Base-by-base conservation (phyloP, 2,113 vertebrate genomes). In the Prietella phreatophila region DNA sequence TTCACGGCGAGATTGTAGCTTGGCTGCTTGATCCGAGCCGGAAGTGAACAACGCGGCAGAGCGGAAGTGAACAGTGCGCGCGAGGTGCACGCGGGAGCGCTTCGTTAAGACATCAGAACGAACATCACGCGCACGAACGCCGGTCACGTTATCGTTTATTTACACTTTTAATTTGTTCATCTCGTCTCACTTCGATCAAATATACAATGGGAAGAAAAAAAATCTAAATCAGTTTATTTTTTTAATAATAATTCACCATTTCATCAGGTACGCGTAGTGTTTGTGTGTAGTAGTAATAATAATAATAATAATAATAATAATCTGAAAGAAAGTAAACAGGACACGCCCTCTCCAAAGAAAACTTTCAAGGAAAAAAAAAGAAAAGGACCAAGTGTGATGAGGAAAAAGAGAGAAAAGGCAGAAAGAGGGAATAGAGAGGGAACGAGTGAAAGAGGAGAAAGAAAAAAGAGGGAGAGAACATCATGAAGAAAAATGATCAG, bases 21-120 rank as follows among this genome's bases (percentile, higher is more conserved):
- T 20, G 33, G 56, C 33, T 82, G 80, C 56, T 82, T 61, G 36
- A 82, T 82, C 80, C 56, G 56, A 82, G 56, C 80, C 80, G 80
- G 80, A 82, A 82, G 56, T 82, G 56, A 82, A 61, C 80, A 15
- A 3, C 10, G 56, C 56, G 11, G 25, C 33, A 60, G 56, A 82
- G 33, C 80, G 80, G 80, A 82, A 82, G 56, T 82, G 80, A 82
- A 82, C 36, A 56, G 50, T 30, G 50, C 27, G 76, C 76, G 27
- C 50, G 47, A 53, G 80, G 80, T 8, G 20, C 78, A 80, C 50
- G 30, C 15, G 53, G n/a, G n/a, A 56, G 50, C 17, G 3, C n/a
- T 19, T 19, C 7, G 6, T 20, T 5, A 56, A 10, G 36, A 56
- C 15, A 25, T 4, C 33, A 47, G 73, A 47, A 47, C 1, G 3